Conservation (phyloP, 92 coral and sea anemone species). For the Paragorgia papillata region DNA sequence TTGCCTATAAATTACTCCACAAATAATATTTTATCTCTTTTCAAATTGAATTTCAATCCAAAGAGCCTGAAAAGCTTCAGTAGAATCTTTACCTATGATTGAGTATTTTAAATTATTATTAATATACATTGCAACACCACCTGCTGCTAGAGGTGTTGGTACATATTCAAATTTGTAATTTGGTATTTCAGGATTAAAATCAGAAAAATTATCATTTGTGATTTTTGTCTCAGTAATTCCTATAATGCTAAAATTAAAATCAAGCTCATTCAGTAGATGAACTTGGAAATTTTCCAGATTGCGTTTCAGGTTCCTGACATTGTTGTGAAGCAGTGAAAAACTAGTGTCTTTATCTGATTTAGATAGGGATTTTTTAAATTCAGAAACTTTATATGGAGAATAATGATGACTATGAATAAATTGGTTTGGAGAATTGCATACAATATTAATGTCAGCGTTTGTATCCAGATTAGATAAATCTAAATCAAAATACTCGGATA, state of each 20-base stretch:
- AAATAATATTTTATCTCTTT: constrained; percentile 34
- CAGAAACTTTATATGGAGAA: too few relatives aligned
- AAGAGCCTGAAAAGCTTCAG: constrained; percentile 60
- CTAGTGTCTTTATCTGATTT: too few relatives aligned
- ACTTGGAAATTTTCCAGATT: constrained; percentile 45
- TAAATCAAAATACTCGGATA: too few relatives aligned
- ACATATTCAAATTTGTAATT: constrained; percentile 55
- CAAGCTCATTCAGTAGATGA: constrained; percentile 50
- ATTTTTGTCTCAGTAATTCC: constrained; percentile 51
- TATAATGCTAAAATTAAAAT: constrained; percentile 30
- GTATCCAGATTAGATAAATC: too few relatives aligned
- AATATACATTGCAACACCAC: constrained; percentile 62
- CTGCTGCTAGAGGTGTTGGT: constrained; percentile 61
- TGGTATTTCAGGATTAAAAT: constrained; percentile 33
- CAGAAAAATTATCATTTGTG: constrained; percentile 20
- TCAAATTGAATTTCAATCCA: constrained; percentile 59
- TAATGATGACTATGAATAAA: too few relatives aligned
- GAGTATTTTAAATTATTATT: constrained; percentile 33
- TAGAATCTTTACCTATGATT: constrained; percentile 49
- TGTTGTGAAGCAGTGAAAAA: constrained; percentile 37
- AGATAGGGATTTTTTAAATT: too few relatives aligned
- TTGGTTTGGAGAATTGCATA: too few relatives aligned
- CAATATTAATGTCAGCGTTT: too few relatives aligned
- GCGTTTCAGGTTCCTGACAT: constrained; percentile 4
- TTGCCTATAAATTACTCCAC: constrained; percentile 50